phyloP scores from a whole-genome alignment of 2,113 vertebrate genomes.

The Aspiorhynchus laticeps region DNA sequence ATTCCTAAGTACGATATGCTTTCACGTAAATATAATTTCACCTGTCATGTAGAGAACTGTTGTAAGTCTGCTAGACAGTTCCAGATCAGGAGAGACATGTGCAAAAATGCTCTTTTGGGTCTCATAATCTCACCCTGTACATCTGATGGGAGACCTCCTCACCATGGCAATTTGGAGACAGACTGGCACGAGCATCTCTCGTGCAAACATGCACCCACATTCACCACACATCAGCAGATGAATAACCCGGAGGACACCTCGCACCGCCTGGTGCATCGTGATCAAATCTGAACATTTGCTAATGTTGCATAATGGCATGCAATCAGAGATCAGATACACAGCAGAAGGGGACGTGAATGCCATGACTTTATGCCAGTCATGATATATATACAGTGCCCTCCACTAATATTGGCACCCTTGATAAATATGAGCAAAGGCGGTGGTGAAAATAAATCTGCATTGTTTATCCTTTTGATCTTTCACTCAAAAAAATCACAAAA shows the following conservation, averaged over 20 bases:
- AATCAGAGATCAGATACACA: not conserved
- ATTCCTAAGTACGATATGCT: too few relatives aligned
- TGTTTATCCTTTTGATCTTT: too few relatives aligned
- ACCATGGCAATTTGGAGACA: not conserved
- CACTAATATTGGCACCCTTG: too few relatives aligned
- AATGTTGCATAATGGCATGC: not conserved
- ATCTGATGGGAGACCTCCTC: not conserved
- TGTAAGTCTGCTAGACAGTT: too few relatives aligned
- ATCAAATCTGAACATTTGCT: not conserved
- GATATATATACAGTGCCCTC: not conserved
- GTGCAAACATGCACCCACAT: slow-evolving; percentile 8
- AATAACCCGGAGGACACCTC: slow-evolving; percentile 12
- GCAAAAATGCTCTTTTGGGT: too few relatives aligned
- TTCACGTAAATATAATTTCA: too few relatives aligned
- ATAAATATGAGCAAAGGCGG: too few relatives aligned
- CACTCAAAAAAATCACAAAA: too few relatives aligned
- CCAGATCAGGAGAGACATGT: too few relatives aligned
- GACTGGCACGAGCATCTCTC: not conserved
- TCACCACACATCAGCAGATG: not conserved
- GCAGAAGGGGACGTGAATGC: not conserved
- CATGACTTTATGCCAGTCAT: not conserved
- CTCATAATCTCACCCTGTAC: too few relatives aligned
- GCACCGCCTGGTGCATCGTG: not conserved
- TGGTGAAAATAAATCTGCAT: too few relatives aligned
- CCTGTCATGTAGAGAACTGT: too few relatives aligned